Conservation (phyloP, 2,888 invertebrate genomes). For the Hypena proboscidalis region DNA sequence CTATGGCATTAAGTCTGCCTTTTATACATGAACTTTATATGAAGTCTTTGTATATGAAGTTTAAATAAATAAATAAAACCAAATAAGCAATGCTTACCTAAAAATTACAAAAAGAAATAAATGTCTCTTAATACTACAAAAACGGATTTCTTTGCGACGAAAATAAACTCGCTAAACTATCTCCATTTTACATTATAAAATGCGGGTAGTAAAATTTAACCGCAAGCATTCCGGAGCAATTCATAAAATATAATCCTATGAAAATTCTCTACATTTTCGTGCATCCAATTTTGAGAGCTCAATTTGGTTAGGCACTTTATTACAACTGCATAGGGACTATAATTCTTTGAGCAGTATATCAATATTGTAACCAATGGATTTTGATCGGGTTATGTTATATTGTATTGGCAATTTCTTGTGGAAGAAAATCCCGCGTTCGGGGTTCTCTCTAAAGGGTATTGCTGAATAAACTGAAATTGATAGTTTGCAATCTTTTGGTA, state of each 20-base stretch:
- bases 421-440: constrained; percentile 19
- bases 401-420: constrained; percentile 39
- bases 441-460: constrained; percentile 9
- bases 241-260: constrained; percentile 36
- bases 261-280: constrained; percentile 29
- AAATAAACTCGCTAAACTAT: constrained; percentile 11
- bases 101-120: no score
- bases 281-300: constrained; percentile 21
- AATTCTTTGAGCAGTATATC: constrained; percentile 22
- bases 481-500: no score
- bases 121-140: no score
- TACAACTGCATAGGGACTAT: constrained; percentile 14
- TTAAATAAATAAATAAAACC: no score
- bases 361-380: constrained; percentile 32
- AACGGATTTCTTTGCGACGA: background rate
- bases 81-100: no score
- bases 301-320: constrained; percentile 20
- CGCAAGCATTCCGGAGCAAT: constrained; percentile 18
- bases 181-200: no score
- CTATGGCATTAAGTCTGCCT: no score
- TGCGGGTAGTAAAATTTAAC: constrained; percentile 17
- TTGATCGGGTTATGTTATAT: constrained; percentile 34
- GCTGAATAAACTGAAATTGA: no score
- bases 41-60: no score
- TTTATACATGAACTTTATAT: no score